These are phyloP conservation scores for Indicator maculatus DNA, from an alignment of 2,113 vertebrate genomes.

Conservation along the genomic window DNA sequence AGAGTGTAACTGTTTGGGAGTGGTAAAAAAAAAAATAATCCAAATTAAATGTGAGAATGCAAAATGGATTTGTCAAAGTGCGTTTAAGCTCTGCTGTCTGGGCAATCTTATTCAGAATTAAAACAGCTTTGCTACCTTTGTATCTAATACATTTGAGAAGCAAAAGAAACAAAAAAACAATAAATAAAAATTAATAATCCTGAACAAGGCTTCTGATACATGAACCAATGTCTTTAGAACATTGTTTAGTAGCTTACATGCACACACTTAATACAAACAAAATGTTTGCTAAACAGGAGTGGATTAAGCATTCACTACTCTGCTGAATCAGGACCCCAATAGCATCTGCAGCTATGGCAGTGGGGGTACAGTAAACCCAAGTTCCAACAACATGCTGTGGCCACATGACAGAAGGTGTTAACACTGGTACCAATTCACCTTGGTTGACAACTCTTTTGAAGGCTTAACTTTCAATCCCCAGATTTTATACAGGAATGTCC, in stretches of 20 bases:
- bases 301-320: neutral
- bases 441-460: neutral
- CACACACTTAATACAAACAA: neutral
- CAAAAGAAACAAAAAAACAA: neutral
- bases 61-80: neutral
- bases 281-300: neutral
- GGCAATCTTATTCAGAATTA: neutral
- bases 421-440: neutral
- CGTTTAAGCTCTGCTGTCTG: neutral
- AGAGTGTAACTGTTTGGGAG: neutral
- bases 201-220: neutral
- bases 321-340: neutral
- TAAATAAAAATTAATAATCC: neutral
- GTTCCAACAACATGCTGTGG: neutral
- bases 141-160: neutral
- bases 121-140: neutral
- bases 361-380: accelerated
- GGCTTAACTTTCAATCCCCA: neutral
- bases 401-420: neutral
- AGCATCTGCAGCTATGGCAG: neutral
- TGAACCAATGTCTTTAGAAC: neutral
- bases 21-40: neutral
- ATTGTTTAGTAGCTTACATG: neutral
- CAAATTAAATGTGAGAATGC: neutral
- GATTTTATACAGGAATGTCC: constrained; percentile 2